Percentiles rank a stretch among this genome's conserved stretches.
Conservation (phyloP, 2,888 invertebrate species). For the Acanthoscelides obtectus region DNA sequence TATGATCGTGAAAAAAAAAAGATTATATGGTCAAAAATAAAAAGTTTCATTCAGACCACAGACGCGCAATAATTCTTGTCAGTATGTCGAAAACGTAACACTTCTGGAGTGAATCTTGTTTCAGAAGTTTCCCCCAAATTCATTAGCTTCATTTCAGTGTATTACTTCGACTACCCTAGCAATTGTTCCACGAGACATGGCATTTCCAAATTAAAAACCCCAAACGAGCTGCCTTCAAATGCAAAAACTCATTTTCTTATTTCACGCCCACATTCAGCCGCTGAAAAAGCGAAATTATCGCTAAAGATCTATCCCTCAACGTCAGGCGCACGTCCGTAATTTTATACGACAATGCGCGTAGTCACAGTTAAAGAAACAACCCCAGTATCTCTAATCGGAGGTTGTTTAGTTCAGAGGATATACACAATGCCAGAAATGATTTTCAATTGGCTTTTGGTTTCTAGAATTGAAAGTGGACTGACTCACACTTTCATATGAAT, state of each 20-base stretch:
- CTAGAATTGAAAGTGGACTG: too few species aligned
- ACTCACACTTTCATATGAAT: too few species aligned
- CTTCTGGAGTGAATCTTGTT: too few species aligned
- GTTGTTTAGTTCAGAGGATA: background rate
- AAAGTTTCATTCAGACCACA: too few species aligned
- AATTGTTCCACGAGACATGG: background rate
- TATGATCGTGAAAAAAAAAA: too few species aligned
- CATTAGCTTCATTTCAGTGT: background rate
- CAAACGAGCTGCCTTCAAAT: background rate
- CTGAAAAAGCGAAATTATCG: background rate
- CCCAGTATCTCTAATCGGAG: background rate
- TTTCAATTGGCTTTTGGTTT: background rate
- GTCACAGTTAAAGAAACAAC: background rate
- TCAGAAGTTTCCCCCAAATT: background rate
- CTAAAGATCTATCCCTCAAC: background rate
- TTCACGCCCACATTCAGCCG: background rate
- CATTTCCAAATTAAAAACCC: background rate
- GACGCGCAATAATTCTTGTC: too few species aligned
- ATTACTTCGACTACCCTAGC: background rate
- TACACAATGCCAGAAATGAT: background rate
- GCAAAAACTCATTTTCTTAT: background rate
- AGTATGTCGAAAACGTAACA: too few species aligned
- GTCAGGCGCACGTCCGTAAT: background rate
- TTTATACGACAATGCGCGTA: background rate
- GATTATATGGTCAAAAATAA: too few species aligned